phyloP scores from a whole-genome alignment of 2,113 vertebrate species.

The Dasyurus viverrinus region DNA sequence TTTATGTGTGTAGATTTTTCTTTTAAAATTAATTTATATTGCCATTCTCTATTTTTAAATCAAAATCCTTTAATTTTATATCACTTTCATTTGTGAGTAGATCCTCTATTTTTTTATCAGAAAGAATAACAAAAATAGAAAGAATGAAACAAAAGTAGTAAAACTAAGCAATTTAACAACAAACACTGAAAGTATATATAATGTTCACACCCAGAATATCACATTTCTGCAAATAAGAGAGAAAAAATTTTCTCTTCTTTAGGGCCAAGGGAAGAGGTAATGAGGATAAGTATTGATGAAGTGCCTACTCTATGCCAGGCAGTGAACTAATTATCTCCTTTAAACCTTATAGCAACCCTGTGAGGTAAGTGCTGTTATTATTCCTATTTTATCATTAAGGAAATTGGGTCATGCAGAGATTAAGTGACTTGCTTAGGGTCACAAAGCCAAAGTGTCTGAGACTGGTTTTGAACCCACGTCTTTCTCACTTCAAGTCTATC shows the following conservation, averaged over 20 bases:
- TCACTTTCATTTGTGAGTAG: not conserved
- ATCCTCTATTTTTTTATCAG: not conserved
- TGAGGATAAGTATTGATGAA: not conserved
- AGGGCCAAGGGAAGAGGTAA: not conserved
- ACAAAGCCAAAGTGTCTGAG: not conserved
- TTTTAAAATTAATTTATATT: slow-evolving; percentile 6
- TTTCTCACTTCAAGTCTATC: not conserved
- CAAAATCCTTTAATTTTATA: too few relatives aligned
- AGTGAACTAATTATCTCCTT: not conserved
- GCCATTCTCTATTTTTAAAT: not conserved
- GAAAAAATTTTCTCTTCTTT: not conserved
- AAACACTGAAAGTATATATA: not conserved
- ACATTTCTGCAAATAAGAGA: not conserved
- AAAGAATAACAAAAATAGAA: not conserved
- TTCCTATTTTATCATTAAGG: not conserved
- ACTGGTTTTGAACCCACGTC: not conserved
- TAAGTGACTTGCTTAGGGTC: not conserved
- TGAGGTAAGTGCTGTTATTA: not conserved
- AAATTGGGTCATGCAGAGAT: not conserved
- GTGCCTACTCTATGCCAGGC: not conserved
- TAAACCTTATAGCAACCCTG: not conserved
- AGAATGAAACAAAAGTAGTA: not conserved
- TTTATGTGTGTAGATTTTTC: slow-evolving; percentile 44
- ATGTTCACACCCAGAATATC: not conserved
- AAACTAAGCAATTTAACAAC: not conserved